Conservation (phyloP, 92 coral and sea anemone genomes). For the Phenganax stokvisi region DNA sequence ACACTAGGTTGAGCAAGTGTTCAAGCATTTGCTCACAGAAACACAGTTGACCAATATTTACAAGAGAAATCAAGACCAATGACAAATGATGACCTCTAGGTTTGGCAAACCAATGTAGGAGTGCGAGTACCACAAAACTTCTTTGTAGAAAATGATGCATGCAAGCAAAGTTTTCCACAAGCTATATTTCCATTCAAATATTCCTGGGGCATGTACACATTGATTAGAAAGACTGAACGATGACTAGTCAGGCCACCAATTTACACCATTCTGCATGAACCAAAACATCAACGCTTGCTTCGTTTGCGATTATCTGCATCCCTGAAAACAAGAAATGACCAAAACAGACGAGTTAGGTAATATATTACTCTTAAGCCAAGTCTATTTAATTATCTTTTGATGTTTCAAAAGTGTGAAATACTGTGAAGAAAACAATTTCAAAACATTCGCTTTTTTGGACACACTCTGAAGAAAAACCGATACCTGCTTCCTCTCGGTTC, state of each 20-base stretch:
- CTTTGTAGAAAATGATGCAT: no score
- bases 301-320: constrained; percentile 32
- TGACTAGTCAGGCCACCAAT: no score
- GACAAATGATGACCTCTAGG: no score
- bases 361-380: not conserved
- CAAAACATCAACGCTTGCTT: constrained; percentile 17
- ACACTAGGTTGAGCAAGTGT: not conserved
- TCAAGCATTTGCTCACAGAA: not conserved
- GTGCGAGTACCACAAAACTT: no score
- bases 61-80: not conserved
- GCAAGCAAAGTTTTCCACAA: no score
- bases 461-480: not conserved
- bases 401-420: not conserved
- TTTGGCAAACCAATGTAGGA: no score
- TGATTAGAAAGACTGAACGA: no score
- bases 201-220: no score
- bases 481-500: constrained; percentile 57
- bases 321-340: not conserved
- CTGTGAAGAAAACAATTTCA: not conserved
- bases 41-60: not conserved
- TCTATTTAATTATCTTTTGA: no score
- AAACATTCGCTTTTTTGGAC: not conserved
- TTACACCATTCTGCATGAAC: not conserved
- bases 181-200: no score
- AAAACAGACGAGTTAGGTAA: not conserved